Evolutionary conservation across 2,888 invertebrate genomes (phyloP).

Genomic region (Liposcelis brunnea): DNA sequence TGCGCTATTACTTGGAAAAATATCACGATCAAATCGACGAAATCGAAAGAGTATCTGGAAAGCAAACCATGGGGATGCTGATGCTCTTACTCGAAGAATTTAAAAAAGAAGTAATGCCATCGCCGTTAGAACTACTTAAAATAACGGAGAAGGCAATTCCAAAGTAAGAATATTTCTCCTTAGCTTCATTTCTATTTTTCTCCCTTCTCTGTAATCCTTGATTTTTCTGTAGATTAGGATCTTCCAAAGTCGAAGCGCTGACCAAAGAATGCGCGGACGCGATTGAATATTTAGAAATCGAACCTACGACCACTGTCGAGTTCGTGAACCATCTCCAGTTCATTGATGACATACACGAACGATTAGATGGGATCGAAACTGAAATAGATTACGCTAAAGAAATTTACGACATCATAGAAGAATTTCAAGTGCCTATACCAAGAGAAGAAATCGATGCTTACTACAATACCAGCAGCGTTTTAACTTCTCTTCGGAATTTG

Average conservation of each 20-base stretch:
- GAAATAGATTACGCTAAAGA: conserved; percentile 66
- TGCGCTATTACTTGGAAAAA: conserved; percentile 47
- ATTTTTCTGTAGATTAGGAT: conserved; percentile 2
- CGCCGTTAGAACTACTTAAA: conserved; percentile 48
- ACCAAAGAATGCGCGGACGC: conserved; percentile 19
- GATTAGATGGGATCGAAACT: conserved; percentile 48
- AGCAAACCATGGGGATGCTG: conserved; percentile 55
- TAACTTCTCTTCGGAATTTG: conserved; percentile 44
- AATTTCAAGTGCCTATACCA: conserved; percentile 53
- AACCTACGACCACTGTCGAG: conserved; percentile 27
- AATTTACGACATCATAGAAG: conserved; percentile 66
- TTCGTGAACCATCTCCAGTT: conserved; percentile 29
- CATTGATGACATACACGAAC: conserved; percentile 25
- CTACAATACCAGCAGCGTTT: conserved; percentile 38
- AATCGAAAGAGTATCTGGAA: conserved; percentile 45
- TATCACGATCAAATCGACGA: conserved; percentile 50
- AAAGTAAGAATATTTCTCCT: conserved; percentile 32
- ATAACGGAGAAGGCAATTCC: conserved; percentile 46
- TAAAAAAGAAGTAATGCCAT: conserved; percentile 51
- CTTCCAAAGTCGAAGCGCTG: background rate
- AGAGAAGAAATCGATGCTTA: conserved; percentile 52
- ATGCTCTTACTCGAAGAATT: conserved; percentile 51
- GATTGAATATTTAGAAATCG: conserved; percentile 25
- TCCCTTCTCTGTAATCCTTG: no score
- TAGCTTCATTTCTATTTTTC: no score